These are phyloP conservation scores for Notodonta dromedarius DNA, from an alignment of 2,888 invertebrate species.

Conservation along the genomic window DNA sequence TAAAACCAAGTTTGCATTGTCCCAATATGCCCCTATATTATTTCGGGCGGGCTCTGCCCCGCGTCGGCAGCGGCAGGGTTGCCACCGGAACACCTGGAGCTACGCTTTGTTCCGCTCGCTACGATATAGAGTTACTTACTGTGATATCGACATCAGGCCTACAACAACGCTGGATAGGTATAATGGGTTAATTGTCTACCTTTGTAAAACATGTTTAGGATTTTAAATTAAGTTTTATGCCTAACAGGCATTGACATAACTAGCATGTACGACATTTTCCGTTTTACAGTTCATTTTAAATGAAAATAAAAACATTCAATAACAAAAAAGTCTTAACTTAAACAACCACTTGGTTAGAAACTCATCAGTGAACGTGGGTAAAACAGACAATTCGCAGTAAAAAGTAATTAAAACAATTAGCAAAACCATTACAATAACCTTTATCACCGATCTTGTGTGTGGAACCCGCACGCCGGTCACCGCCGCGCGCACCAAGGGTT, in stretches of 20 bases:
- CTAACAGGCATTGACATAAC: too few species aligned
- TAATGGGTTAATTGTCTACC: neutral
- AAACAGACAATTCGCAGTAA: neutral
- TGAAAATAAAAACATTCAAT: too few species aligned
- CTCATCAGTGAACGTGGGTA: too few species aligned
- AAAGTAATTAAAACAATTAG: conserved; percentile 1
- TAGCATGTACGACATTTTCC: too few species aligned
- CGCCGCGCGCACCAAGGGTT: neutral
- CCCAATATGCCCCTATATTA: conserved; percentile 5
- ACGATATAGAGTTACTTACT: conserved; percentile 26
- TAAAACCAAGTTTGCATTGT: neutral
- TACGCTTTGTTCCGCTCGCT: conserved; percentile 3
- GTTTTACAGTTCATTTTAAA: too few species aligned
- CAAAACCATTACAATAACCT: conserved; percentile 1
- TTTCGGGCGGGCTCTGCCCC: neutral
- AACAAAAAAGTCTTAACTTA: too few species aligned
- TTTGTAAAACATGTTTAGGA: neutral
- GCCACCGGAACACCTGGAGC: conserved; percentile 10
- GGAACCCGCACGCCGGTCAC: neutral
- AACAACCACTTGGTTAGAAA: too few species aligned
- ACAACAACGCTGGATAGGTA: neutral
- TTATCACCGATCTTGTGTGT: neutral
- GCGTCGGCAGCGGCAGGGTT: conserved; percentile 1
- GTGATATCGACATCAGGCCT: neutral
- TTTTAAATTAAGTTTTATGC: too few species aligned